Evolutionary conservation across 2,113 vertebrate genomes (phyloP).

Genomic region (Neoarius graeffei): DNA sequence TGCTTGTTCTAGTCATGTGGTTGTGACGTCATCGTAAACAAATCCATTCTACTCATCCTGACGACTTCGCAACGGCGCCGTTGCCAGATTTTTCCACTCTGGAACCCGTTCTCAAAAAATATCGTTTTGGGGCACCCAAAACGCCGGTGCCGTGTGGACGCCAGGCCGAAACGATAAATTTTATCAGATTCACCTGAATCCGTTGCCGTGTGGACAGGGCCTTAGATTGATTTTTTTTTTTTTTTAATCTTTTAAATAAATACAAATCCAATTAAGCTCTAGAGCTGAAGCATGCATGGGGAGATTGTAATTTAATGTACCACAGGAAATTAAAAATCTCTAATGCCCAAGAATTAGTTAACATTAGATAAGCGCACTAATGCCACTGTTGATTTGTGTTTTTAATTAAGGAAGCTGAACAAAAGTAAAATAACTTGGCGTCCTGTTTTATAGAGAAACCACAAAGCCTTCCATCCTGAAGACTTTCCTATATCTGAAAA

Average conservation of each 20-base stretch:
- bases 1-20: too few relatives aligned
- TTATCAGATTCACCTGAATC: too few relatives aligned
- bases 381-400: not conserved
- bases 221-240: not conserved
- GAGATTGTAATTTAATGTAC: not conserved
- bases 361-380: not conserved
- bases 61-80: too few relatives aligned
- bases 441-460: too few relatives aligned
- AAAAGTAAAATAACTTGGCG: not conserved
- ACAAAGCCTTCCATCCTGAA: not conserved
- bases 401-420: not conserved
- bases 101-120: too few relatives aligned
- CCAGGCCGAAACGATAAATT: too few relatives aligned
- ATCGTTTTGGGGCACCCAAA: too few relatives aligned
- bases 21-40: too few relatives aligned
- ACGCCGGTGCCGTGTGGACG: too few relatives aligned
- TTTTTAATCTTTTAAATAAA: not conserved
- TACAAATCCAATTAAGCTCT: not conserved
- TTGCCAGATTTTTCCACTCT: too few relatives aligned
- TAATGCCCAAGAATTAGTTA: not conserved
- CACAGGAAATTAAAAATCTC: not conserved
- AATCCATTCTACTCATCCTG: too few relatives aligned
- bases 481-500: not conserved
- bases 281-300: not conserved
- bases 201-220: too few relatives aligned